These are phyloP conservation scores for Idaea straminata DNA, from an alignment of 2,888 invertebrate genomes.

Conservation along the genomic window DNA sequence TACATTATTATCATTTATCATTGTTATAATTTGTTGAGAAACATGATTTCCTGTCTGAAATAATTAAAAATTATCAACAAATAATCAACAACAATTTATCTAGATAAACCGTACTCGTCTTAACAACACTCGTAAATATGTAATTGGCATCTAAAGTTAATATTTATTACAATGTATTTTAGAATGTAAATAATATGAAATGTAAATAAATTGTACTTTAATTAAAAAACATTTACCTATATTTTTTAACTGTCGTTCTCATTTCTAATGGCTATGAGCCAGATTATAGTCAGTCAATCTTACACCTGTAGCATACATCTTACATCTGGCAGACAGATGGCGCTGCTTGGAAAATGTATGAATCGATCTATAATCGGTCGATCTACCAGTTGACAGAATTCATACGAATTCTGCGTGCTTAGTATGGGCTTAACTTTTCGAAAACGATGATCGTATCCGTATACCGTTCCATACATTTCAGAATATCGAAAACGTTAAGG, in stretches of 20 bases:
- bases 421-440: too few species aligned
- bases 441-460: too few species aligned
- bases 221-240: constrained; percentile 42
- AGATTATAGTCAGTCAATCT: too few species aligned
- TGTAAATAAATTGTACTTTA: constrained; percentile 46
- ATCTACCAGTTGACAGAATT: too few species aligned
- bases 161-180: constrained; percentile 35
- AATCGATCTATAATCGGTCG: too few species aligned
- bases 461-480: too few species aligned
- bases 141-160: constrained; percentile 28
- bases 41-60: background rate
- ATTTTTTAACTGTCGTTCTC: constrained; percentile 6
- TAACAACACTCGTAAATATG: constrained; percentile 47
- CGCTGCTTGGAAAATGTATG: too few species aligned
- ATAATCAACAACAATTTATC: background rate
- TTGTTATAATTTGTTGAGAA: background rate
- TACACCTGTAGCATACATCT: too few species aligned
- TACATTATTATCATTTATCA: background rate
- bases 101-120: background rate
- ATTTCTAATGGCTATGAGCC: too few species aligned
- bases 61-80: constrained; percentile 15
- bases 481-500: too few species aligned
- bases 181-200: constrained; percentile 67
- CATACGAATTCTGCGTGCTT: too few species aligned
- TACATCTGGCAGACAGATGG: too few species aligned